phyloP scores from a whole-genome alignment of 2,888 invertebrate genomes.

The Cheilosia variabilis region DNA sequence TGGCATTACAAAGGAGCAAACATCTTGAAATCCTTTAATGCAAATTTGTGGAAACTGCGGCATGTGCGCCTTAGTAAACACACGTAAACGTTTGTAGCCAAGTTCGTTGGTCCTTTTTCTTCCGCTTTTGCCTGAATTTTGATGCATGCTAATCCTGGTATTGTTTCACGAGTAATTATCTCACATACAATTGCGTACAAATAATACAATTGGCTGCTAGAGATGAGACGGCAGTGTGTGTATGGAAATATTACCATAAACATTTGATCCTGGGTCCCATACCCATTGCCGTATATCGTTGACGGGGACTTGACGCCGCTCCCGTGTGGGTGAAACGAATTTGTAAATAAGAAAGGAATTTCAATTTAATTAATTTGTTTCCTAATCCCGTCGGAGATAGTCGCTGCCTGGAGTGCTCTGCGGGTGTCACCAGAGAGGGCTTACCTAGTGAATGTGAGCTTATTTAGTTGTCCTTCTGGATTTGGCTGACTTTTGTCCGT shows the following conservation, averaged over 20 bases:
- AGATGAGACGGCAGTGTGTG: not conserved
- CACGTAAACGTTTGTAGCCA: constrained; percentile 24
- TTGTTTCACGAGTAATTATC: constrained; percentile 66
- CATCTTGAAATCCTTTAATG: constrained; percentile 74
- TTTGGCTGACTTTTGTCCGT: no score
- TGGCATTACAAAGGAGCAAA: constrained; percentile 69
- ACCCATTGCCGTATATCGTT: not conserved
- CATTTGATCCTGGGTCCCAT: constrained; percentile 41
- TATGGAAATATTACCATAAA: constrained; percentile 48
- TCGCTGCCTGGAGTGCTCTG: not conserved
- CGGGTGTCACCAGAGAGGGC: not conserved
- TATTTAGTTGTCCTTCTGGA: no score
- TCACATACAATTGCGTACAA: constrained; percentile 54
- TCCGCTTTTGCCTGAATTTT: constrained; percentile 46
- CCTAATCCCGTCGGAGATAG: constrained; percentile 13
- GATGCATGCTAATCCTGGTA: constrained; percentile 64
- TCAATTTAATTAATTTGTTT: constrained; percentile 50
- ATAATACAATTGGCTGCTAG: constrained; percentile 31
- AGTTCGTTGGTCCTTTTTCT: not conserved
- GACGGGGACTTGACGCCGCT: constrained; percentile 1
- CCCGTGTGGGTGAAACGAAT: constrained; percentile 5
- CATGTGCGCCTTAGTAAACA: constrained; percentile 62
- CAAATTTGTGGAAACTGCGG: constrained; percentile 74
- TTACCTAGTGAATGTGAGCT: no score
- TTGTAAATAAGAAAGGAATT: constrained; percentile 29